phyloP scores from a whole-genome alignment of 2,797 vertebrate species.

The Scolopax rusticola region DNA sequence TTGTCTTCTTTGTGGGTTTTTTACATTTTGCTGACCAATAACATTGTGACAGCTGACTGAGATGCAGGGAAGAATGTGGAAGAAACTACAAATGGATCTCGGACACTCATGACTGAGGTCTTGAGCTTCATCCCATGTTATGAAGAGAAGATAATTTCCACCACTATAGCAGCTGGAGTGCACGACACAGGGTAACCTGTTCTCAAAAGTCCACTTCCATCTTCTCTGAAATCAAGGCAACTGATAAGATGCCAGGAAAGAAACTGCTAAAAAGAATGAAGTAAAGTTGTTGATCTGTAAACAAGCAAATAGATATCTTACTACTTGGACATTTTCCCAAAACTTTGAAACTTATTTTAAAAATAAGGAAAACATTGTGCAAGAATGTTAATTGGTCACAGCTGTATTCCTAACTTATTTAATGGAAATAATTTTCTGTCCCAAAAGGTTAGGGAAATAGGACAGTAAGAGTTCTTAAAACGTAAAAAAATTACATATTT shows the following conservation, averaged over 20 bases:
- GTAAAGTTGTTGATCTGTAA: neutral
- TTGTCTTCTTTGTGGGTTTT: neutral
- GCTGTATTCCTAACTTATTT: neutral
- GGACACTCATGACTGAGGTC: neutral
- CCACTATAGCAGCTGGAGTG: neutral
- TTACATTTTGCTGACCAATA: neutral
- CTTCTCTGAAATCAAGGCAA: neutral
- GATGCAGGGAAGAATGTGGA: neutral
- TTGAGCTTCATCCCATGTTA: neutral
- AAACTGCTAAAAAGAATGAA: neutral
- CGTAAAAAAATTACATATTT: neutral
- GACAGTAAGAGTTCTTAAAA: neutral
- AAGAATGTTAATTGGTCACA: neutral
- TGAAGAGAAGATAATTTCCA: neutral
- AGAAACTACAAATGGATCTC: neutral
- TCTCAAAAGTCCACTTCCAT: neutral
- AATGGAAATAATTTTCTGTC: neutral
- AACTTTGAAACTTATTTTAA: neutral
- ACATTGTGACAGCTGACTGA: neutral
- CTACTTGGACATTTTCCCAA: neutral
- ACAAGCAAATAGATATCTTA: neutral
- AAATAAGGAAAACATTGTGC: neutral
- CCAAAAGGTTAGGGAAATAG: neutral
- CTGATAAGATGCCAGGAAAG: neutral
- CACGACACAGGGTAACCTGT: neutral